Base-by-base conservation (phyloP, 2,888 invertebrate species). In the Pollenia griseotomentosa region DNA sequence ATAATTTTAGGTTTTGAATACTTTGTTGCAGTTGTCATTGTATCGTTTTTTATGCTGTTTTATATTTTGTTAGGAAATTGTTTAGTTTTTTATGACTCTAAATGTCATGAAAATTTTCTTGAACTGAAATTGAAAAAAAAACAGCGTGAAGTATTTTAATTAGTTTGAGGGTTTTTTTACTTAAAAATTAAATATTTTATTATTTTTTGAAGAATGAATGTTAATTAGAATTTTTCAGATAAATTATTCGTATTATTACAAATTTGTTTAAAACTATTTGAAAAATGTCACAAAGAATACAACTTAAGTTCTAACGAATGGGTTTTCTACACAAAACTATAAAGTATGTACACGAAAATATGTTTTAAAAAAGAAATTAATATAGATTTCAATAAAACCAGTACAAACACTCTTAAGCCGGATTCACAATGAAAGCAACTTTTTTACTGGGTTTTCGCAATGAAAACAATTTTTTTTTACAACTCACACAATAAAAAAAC, bases 121-220 rank as follows among this genome's bases (percentile, higher is more conserved):
- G 33, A 33, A 33, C 4, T 33, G 33, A 33, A 33, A 33, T 55
- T 46, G 42, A 78, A 82, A 73, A 53, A 68, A 48, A 68, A 51
- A 83, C 75, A 74, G 42, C 79, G 83, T 86, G 86, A 86, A 68
- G 63, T 65, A 83, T 68, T 83, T 79, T 75, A 79, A 86, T 86
- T 78, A 83, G 78, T 79, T 68, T 65, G 19, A 12, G 33, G n/a
- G 8, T 55, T 74, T 33, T 77, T 55, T 70, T 57, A 23, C 10
- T 48, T 23, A 70, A 57, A 57, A 46, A 83, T 65, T 83, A 19
- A 23, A 48, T 40, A 2, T 57, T 71, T 71, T 16, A 23, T 23
- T 23, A 23, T n/a, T 6, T 42, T 42, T 2, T 44, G 4, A 44
- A 57, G 12, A 42, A 14, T 42, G 44, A 57, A 42, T 57, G 71